Percentiles rank a stretch among this genome's conserved stretches.
Evolutionary conservation across 2,888 invertebrate species (phyloP).

Genomic region (Vanessa cardui): DNA sequence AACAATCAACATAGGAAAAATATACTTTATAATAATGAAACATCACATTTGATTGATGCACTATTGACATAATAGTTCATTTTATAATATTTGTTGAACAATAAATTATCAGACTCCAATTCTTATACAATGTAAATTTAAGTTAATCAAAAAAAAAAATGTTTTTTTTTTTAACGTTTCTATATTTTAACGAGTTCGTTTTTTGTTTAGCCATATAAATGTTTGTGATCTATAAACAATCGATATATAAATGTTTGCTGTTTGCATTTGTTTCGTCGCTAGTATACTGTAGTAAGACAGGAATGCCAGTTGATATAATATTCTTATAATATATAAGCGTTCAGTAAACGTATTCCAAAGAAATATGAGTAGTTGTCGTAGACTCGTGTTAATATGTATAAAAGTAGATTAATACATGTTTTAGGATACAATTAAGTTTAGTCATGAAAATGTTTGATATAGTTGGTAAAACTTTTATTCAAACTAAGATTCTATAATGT

Average conservation of each 20-base stretch:
- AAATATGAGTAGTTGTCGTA: constrained; percentile 19
- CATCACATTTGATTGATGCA: constrained; percentile 1
- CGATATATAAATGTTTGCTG: neutral
- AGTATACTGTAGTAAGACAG: neutral
- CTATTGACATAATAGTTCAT: neutral
- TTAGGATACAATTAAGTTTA: constrained; percentile 6
- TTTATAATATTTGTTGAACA: neutral
- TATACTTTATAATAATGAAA: neutral
- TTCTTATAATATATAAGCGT: constrained; percentile 10
- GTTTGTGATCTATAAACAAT: neutral
- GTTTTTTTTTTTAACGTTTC: neutral
- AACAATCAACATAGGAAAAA: neutral
- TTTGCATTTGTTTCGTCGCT: neutral
- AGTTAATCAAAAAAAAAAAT: neutral
- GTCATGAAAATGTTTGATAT: neutral
- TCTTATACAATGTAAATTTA: neutral
- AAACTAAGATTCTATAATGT: neutral
- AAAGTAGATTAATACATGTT: constrained; percentile 18
- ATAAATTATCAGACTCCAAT: neutral
- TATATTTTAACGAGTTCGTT: neutral
- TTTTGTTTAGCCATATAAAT: neutral
- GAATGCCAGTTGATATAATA: neutral
- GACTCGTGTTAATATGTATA: constrained; percentile 25
- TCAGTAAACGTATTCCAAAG: constrained; percentile 35
- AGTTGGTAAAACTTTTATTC: neutral